Percentiles rank a stretch among this genome's conserved stretches.
Evolutionary conservation across 35 echinoderm and acorn worm genomes (phyloP).

Genomic region (Apostichopus californicus): DNA sequence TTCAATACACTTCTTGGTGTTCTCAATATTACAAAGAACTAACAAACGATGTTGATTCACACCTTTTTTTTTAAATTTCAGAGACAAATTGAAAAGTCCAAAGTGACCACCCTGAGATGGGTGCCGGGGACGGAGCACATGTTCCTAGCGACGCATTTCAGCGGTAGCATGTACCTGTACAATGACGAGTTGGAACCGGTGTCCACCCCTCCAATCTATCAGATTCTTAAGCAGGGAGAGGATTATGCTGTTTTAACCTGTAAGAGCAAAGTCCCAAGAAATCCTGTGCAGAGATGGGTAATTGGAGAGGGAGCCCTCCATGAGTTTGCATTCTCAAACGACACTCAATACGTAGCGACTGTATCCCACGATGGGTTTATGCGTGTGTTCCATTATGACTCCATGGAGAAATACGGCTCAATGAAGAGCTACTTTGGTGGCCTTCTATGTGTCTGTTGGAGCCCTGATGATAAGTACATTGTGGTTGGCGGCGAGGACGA

Average conservation of each 20-base stretch:
- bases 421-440: slow-evolving; percentile 99
- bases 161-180: slow-evolving; percentile 97
- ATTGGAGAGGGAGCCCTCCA: slow-evolving; percentile 90
- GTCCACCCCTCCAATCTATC: slow-evolving; percentile 88
- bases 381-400: slow-evolving; percentile 94
- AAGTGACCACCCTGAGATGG: slow-evolving; percentile 90
- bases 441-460: slow-evolving; percentile 98
- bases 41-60: too few relatives aligned
- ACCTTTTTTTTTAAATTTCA: slow-evolving; percentile 57
- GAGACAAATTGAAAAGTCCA: slow-evolving; percentile 96
- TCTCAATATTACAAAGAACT: too few relatives aligned
- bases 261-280: slow-evolving; percentile 91
- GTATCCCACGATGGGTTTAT: slow-evolving; percentile 97
- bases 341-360: slow-evolving; percentile 84
- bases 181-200: slow-evolving; percentile 81
- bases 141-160: slow-evolving; percentile 88
- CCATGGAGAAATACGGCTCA: slow-evolving; percentile 86
- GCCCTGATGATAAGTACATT: slow-evolving; percentile 94
- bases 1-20: too few relatives aligned
- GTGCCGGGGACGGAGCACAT: slow-evolving; percentile 98
- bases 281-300: slow-evolving; percentile 94
- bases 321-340: slow-evolving; percentile 97
- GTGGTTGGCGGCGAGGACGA: slow-evolving; percentile 96
- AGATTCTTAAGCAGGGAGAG: slow-evolving; percentile 90
- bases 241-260: slow-evolving; percentile 94